Evolutionary conservation across 2,797 vertebrate species (phyloP), one percentile per base, ranked within the genome.

Genomic region (Semotilus atromaculatus): DNA sequence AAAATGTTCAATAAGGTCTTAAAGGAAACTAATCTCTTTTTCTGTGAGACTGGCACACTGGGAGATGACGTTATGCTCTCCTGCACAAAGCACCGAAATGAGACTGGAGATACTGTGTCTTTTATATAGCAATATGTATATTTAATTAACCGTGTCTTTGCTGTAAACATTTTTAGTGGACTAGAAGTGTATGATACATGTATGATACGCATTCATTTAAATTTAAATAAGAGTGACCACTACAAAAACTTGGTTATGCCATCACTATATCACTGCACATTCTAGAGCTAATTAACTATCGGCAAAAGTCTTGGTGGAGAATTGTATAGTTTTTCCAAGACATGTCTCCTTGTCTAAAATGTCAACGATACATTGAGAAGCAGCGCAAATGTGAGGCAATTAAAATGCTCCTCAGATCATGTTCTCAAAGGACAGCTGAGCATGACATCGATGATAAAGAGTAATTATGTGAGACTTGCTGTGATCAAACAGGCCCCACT

Each of bases 381-480:
- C 77, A 64, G 80, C 19, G 67, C 78, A 85, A 86, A 87, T 67
- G 68, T 66, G 62, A 88, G 78, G 86, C 89, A 90, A 90, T 91
- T 89, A 89, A 87, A 86, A 81, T 64, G 73, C 86, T 86, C 80
- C 86, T 80, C 62, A 60, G 88, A 86, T 85, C 85, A 82, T 67
- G 81, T 86, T 84, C 89, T 86, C 84, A 83, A 86, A 90, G 85
- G 91, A 90, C 83, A 88, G 83, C 79, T 86, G 82, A 88, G 88
- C 85, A 66, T 89, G 88, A 89, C 91, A 89, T 82, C 75, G 84
- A 88, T 87, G 85, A 90, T 90, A 90, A 90, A 89, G 89, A 89
- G 87, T 88, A 89, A 91, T 91, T 91, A 89, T 82, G 80, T 83
- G 85, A 85, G 58, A 67, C 88, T 82, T 67, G 84, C 87, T 86